Conservation (phyloP, 2,888 invertebrate species). For the Drosophila cognata region DNA sequence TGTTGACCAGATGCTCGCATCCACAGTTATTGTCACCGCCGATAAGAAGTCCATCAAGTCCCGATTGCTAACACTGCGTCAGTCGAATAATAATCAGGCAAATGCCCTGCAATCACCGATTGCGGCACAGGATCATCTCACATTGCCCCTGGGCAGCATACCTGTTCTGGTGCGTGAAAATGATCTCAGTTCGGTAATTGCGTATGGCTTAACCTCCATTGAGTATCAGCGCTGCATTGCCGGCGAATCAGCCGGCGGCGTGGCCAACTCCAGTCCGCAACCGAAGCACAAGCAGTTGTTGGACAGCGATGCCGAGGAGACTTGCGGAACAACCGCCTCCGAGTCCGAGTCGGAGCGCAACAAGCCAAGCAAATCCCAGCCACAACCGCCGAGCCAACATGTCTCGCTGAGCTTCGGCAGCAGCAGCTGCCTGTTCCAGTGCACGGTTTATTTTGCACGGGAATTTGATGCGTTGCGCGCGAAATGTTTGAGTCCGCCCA, state of each 20-base stretch:
- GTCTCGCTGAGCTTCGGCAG: conserved; percentile 88
- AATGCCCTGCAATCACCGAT: conserved; percentile 87
- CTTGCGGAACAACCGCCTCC: conserved; percentile 34
- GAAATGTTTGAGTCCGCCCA: conserved; percentile 78
- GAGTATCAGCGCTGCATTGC: conserved; percentile 89
- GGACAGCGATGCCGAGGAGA: conserved; percentile 80
- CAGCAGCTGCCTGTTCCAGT: conserved; percentile 92
- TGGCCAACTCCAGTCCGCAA: conserved; percentile 78
- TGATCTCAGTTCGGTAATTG: conserved; percentile 94
- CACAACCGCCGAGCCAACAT: conserved; percentile 82
- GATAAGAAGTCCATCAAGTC: conserved; percentile 88
- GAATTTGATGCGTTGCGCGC: conserved; percentile 93
- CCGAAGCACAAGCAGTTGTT: conserved; percentile 81
- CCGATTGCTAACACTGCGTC: conserved; percentile 88
- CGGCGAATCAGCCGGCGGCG: conserved; percentile 27
- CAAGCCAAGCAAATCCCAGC: conserved; percentile 51
- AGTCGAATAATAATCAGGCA: conserved; percentile 86
- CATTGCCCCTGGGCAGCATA: conserved; percentile 87
- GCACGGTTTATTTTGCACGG: conserved; percentile 95
- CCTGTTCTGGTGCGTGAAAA: conserved; percentile 91
- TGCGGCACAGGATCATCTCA: conserved; percentile 89
- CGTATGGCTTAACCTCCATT: conserved; percentile 90
- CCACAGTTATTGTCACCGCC: conserved; percentile 50
- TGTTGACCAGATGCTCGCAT: conserved; percentile 63
- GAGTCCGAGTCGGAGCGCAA: conserved; percentile 50